phyloP scores from a whole-genome alignment of 2,113 vertebrate genomes.

The Machaerirhynchus nigripectus region DNA sequence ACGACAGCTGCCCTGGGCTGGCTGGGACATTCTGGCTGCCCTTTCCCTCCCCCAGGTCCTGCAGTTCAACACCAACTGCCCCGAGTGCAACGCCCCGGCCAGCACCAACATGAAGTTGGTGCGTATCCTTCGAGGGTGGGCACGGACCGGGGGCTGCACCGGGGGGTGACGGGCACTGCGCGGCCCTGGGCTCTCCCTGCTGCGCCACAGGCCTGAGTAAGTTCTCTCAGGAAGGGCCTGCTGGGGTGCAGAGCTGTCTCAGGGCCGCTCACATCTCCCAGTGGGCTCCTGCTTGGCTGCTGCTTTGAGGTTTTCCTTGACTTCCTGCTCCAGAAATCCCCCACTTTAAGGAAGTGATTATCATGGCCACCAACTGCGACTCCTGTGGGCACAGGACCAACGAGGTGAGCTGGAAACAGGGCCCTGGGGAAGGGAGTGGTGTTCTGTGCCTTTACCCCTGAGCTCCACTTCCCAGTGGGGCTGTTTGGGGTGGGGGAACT shows the following conservation, averaged over 20 bases:
- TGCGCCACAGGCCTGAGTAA: fast-evolving
- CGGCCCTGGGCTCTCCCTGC: neutral
- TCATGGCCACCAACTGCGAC: constrained; percentile 96
- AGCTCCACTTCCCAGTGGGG: neutral
- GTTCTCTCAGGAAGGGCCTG: too few relatives aligned
- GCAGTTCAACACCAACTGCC: constrained; percentile 92
- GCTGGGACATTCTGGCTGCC: fast-evolving
- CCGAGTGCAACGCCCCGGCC: constrained; percentile 88
- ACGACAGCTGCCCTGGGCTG: neutral
- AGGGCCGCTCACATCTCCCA: fast-evolving
- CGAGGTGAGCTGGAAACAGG: constrained; percentile 70
- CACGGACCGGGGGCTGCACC: fast-evolving
- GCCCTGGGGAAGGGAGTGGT: fast-evolving
- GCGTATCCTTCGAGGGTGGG: constrained; percentile 78
- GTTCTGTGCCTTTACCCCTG: fast-evolving
- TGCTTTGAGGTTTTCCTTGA: constrained; percentile 39
- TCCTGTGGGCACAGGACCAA: constrained; percentile 91
- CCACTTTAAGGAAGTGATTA: constrained; percentile 96
- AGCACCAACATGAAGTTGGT: constrained; percentile 96
- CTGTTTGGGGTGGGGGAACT: neutral
- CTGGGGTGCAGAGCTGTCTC: too few relatives aligned
- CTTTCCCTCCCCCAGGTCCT: constrained; percentile 71
- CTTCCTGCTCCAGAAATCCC: constrained; percentile 81
- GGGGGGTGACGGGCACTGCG: neutral
- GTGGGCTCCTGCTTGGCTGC: fast-evolving